Evolutionary conservation across 2,888 invertebrate species (phyloP).

Genomic region (Fragum fragum): DNA sequence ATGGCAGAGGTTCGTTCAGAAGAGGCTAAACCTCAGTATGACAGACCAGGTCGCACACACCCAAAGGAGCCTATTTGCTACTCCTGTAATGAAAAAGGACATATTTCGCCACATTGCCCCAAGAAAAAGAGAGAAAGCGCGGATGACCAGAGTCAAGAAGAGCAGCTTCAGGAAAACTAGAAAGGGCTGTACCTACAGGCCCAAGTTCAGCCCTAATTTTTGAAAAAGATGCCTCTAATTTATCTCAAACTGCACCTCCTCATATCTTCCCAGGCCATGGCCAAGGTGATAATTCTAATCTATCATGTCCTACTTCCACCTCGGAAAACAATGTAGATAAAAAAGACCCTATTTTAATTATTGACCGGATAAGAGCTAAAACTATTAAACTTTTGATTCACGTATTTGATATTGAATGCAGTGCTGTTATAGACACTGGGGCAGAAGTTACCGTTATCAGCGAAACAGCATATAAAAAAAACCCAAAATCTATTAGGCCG

Average conservation of each 20-base stretch:
- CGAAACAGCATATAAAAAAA: slow-evolving; percentile 13
- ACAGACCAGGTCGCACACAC: not conserved
- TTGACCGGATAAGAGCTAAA: slow-evolving; percentile 16
- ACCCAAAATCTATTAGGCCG: slow-evolving; percentile 20
- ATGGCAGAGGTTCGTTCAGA: not conserved
- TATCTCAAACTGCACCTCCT: not conserved
- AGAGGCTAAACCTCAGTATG: not conserved
- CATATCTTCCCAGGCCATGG: not conserved
- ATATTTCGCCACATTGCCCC: slow-evolving; percentile 6
- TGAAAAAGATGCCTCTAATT: not conserved
- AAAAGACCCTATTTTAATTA: not conserved
- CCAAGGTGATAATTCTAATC: not conserved
- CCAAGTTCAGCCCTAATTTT: slow-evolving; percentile 6
- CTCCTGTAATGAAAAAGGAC: not conserved
- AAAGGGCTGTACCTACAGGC: not conserved
- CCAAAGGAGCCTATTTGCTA: not conserved
- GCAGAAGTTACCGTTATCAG: slow-evolving; percentile 48
- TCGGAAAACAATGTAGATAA: not conserved
- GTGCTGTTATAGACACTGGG: slow-evolving; percentile 39
- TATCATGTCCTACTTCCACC: too few relatives aligned
- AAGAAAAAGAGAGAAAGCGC: not conserved
- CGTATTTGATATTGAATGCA: not conserved
- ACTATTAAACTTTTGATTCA: slow-evolving; percentile 24
- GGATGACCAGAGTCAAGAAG: not conserved
- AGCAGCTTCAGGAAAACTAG: not conserved